A percentile compares a stretch with the other conserved stretches of the same genome.
phyloP scores from a whole-genome alignment of 2,797 vertebrate species.

The Pangasius larnaudii region DNA sequence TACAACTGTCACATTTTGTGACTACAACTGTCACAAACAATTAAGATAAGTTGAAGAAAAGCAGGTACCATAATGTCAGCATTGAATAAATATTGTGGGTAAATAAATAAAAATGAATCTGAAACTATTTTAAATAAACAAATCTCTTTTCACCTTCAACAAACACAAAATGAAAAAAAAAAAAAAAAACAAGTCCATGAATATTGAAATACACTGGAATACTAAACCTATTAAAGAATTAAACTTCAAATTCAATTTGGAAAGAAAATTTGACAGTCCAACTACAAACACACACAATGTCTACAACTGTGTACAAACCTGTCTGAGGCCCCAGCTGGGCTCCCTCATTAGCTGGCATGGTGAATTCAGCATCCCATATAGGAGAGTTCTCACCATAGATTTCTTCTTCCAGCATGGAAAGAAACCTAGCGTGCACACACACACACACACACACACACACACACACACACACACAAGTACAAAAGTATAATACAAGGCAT shows the following conservation, averaged over 20 bases:
- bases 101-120: not conserved
- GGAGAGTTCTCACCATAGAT: slow-evolving; percentile 97
- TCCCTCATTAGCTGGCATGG: slow-evolving; percentile 87
- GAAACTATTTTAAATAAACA: not conserved
- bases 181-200: not conserved
- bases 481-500: not conserved
- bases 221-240: not conserved
- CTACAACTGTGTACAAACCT: slow-evolving; percentile 70
- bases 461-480: not conserved
- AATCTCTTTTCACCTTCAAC: not conserved
- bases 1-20: not conserved
- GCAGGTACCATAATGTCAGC: not conserved
- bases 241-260: not conserved
- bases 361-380: slow-evolving; percentile 97
- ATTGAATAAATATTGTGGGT: not conserved
- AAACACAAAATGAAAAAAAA: not conserved
- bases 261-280: not conserved
- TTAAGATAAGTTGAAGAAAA: not conserved
- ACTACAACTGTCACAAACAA: not conserved
- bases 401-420: slow-evolving; percentile 98
- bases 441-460: not conserved
- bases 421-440: slow-evolving; percentile 77
- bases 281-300: not conserved
- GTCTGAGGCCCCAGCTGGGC: slow-evolving; percentile 88
- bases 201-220: not conserved